Conservation (phyloP, 2,113 vertebrate genomes). For the Neoarius graeffei region DNA sequence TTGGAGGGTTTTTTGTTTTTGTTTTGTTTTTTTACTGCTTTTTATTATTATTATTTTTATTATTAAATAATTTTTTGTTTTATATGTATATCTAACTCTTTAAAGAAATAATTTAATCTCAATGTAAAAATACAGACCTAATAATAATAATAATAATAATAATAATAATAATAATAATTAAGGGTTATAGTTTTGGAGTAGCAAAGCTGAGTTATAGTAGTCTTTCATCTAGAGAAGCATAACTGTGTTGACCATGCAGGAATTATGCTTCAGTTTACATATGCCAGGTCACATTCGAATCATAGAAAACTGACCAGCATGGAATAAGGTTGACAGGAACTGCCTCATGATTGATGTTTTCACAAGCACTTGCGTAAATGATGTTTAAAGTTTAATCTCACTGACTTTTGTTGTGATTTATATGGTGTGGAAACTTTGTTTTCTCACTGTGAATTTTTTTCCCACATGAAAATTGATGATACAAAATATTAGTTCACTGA, state of each 20-base stretch:
- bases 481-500: not conserved
- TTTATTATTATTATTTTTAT: too few species aligned
- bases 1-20: not conserved
- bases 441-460: not conserved
- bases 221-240: not conserved
- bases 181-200: not conserved
- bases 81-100: too few species aligned
- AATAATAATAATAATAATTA: not conserved
- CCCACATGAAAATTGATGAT: not conserved
- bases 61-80: too few species aligned
- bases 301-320: constrained; percentile 26
- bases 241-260: constrained; percentile 9
- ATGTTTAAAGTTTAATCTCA: not conserved
- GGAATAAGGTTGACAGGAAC: constrained; percentile 39
- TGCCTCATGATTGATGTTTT: constrained; percentile 23
- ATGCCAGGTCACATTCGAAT: constrained; percentile 16
- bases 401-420: not conserved
- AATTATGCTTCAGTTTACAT: constrained; percentile 10
- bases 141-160: too few species aligned
- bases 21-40: too few species aligned
- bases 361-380: not conserved
- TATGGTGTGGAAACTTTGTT: not conserved
- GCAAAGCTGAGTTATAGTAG: not conserved
- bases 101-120: too few species aligned
- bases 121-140: not conserved